These are phyloP conservation scores for Pandion haliaetus DNA, from an alignment of 2,113 vertebrate species.

Conservation along the genomic window DNA sequence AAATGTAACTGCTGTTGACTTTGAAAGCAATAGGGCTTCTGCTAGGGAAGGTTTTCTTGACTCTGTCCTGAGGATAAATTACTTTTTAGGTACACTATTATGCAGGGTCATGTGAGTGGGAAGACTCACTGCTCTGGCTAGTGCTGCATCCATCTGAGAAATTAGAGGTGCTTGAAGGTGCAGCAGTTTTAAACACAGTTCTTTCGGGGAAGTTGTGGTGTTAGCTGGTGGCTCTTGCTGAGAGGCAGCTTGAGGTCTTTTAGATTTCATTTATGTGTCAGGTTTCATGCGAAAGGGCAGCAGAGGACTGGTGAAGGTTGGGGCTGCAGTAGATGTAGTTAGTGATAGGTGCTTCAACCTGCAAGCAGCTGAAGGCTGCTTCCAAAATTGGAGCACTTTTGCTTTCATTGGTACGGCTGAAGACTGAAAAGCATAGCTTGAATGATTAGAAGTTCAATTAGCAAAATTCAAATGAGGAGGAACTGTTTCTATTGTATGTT, in stretches of 20 bases:
- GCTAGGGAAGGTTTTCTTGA: neutral
- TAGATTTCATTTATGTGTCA: neutral
- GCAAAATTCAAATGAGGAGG: neutral
- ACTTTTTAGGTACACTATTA: neutral
- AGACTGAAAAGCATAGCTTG: neutral
- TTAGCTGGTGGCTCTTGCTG: neutral
- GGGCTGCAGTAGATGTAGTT: neutral
- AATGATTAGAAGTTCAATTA: neutral
- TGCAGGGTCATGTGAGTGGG: neutral
- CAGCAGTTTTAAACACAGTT: neutral
- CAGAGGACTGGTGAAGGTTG: neutral
- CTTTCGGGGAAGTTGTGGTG: neutral
- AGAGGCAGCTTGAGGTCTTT: neutral
- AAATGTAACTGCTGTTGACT: neutral
- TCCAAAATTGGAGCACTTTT: neutral
- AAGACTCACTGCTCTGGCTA: neutral
- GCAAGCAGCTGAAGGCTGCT: neutral
- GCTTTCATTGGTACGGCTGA: neutral
- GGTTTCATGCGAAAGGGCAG: neutral
- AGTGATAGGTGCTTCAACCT: neutral
- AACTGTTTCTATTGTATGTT: neutral
- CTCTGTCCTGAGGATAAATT: neutral
- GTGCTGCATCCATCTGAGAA: neutral
- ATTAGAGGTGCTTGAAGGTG: neutral
- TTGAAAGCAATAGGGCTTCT: neutral